These are phyloP conservation scores for Montipora capitata DNA, from an alignment of 92 coral and sea anemone species.

Conservation along the genomic window DNA sequence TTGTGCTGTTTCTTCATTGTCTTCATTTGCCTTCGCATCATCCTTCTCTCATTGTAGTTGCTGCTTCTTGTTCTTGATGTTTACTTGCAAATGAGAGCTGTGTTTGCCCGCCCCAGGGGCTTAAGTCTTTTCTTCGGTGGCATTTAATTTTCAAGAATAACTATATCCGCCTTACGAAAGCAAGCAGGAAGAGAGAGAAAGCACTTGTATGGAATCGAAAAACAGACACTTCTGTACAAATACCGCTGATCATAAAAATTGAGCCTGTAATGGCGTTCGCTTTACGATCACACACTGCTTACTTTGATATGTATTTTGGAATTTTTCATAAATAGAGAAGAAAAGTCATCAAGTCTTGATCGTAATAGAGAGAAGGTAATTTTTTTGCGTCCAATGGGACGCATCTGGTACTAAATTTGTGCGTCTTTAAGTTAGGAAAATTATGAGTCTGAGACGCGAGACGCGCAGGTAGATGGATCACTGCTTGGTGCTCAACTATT, in stretches of 20 bases:
- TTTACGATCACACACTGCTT: background rate
- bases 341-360: background rate
- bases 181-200: background rate
- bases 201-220: background rate
- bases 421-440: too few relatives aligned
- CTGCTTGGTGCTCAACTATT: background rate
- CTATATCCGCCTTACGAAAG: background rate
- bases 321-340: background rate
- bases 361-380: background rate
- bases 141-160: too few relatives aligned
- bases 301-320: background rate
- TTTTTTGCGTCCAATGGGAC: background rate
- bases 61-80: background rate
- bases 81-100: too few relatives aligned
- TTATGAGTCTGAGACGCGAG: slow-evolving; percentile 10
- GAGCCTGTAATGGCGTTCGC: background rate
- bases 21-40: slow-evolving; percentile 20
- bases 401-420: background rate
- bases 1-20: slow-evolving; percentile 9
- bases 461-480: slow-evolving; percentile 36
- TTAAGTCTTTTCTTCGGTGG: background rate
- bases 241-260: background rate
- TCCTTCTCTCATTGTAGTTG: background rate
- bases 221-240: background rate
- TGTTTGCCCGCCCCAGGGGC: background rate